Conservation (phyloP, 2,113 vertebrate genomes). For the Sylvilagus bachmani region DNA sequence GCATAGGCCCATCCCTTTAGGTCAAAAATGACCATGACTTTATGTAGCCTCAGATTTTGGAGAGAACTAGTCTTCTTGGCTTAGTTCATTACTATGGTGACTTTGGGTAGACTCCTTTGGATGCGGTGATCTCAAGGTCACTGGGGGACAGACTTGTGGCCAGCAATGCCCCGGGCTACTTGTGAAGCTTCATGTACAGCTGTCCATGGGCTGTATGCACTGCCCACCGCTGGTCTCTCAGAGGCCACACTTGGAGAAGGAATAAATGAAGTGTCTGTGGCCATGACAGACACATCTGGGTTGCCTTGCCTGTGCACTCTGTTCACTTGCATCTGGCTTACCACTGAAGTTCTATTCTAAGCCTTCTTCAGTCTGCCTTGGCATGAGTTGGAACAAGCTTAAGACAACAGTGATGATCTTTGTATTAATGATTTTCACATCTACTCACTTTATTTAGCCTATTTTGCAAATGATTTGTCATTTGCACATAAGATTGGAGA, state of each 20-base stretch:
- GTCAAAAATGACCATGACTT: background rate
- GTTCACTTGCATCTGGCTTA: background rate
- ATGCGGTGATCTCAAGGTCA: background rate
- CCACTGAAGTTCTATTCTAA: background rate
- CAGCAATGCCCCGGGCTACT: background rate
- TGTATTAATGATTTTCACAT: background rate
- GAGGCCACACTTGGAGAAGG: background rate
- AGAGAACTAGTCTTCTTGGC: background rate
- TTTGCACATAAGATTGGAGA: background rate
- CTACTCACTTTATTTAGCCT: background rate
- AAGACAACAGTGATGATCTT: background rate
- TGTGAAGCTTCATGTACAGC: too few relatives aligned
- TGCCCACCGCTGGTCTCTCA: background rate
- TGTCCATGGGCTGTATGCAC: too few relatives aligned
- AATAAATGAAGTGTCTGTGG: too few relatives aligned
- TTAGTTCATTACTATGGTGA: background rate
- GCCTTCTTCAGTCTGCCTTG: background rate
- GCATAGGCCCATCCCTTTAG: background rate
- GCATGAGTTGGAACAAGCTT: background rate
- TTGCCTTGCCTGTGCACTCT: background rate
- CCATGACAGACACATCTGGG: background rate
- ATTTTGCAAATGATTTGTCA: background rate
- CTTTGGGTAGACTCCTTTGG: background rate
- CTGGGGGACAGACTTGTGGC: background rate
- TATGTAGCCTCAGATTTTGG: background rate